Evolutionary conservation across 1,140 invertebrate genomes (phyloP).

Genomic region (Orchestia grillus): DNA sequence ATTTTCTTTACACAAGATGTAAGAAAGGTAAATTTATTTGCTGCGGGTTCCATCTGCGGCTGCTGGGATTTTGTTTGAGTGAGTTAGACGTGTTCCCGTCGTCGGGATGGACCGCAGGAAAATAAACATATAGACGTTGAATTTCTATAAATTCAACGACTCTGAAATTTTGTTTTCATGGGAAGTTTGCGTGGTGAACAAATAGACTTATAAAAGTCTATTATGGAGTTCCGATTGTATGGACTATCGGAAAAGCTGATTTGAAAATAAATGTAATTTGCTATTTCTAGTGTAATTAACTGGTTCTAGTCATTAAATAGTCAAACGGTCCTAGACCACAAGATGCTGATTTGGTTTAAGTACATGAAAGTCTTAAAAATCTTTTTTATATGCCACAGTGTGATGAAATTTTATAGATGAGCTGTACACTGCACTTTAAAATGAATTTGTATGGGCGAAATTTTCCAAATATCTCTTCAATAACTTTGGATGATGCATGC

Average conservation of each 20-base stretch:
- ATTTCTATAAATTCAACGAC: not conserved
- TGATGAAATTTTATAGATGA: not conserved
- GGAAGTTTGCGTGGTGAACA: no score
- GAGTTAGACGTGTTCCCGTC: not conserved
- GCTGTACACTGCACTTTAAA: no score
- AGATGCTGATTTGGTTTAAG: no score
- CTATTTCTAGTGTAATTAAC: no score
- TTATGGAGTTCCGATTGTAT: not conserved
- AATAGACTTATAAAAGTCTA: no score
- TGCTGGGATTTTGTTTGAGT: not conserved
- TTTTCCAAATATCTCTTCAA: no score
- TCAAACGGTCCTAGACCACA: no score
- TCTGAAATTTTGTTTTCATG: not conserved
- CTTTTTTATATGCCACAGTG: not conserved
- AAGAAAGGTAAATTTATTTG: not conserved
- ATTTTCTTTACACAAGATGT: not conserved
- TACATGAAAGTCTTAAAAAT: not conserved
- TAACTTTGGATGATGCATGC: no score
- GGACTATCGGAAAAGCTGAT: not conserved
- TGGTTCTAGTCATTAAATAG: no score
- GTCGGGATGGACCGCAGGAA: not conserved
- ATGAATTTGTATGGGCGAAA: no score
- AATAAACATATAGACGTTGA: not conserved
- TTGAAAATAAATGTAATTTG: not conserved
- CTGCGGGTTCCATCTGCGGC: not conserved